A percentile compares a stretch with the other conserved stretches of the same genome.
These are phyloP conservation scores for Odontamblyopus rebecca DNA, from an alignment of 2,797 vertebrate genomes.

Conservation along the genomic window DNA sequence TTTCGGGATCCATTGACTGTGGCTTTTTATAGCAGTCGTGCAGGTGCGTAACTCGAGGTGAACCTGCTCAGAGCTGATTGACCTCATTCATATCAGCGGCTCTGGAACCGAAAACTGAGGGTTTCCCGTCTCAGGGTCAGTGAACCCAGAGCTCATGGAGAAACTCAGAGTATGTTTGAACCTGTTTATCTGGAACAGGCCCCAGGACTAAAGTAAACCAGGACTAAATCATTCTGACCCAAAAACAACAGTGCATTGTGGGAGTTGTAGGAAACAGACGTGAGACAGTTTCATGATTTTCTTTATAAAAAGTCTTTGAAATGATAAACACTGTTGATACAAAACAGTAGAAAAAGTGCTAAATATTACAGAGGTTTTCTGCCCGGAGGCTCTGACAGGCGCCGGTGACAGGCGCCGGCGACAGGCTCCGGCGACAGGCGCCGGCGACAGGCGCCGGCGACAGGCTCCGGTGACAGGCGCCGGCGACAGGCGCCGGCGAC, in stretches of 20 bases:
- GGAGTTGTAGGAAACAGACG: neutral
- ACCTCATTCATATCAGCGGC: too few relatives aligned
- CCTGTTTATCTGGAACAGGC: too few relatives aligned
- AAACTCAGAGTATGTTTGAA: too few relatives aligned
- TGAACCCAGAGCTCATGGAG: too few relatives aligned
- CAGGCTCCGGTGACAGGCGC: neutral
- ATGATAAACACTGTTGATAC: conserved; percentile 12
- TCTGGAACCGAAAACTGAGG: too few relatives aligned
- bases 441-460: neutral
- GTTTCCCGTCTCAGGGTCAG: too few relatives aligned
- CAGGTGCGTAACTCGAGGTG: too few relatives aligned
- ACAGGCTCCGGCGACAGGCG: neutral
- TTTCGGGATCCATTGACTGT: too few relatives aligned
- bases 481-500: too few relatives aligned
- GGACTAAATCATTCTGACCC: neutral
- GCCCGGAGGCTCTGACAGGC: neutral
- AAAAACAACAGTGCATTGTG: neutral
- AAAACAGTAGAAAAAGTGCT: conserved; percentile 13
- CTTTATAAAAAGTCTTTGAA: conserved; percentile 13
- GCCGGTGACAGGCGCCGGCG: neutral
- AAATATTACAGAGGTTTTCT: neutral
- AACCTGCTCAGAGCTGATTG: too few relatives aligned
- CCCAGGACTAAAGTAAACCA: neutral
- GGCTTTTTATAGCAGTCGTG: too few relatives aligned
- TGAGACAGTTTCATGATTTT: neutral